Base-by-base conservation (phyloP, 2,888 invertebrate genomes). In the Amblyteles armatorius region DNA sequence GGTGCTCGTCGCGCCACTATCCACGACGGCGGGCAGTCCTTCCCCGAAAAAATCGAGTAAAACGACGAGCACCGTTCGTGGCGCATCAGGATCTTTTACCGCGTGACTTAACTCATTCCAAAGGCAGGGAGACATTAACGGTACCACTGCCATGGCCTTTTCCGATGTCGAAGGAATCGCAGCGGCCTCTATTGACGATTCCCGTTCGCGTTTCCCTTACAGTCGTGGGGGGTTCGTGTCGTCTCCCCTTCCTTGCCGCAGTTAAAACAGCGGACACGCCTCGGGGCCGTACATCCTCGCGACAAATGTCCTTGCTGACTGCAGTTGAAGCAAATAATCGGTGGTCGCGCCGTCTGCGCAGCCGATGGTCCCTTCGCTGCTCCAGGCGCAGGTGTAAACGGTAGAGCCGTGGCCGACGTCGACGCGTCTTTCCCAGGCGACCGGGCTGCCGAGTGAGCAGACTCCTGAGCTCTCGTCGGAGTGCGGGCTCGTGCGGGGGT, bases 241-340 rank as follows among this genome's bases (percentile, higher is more conserved):
- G 68, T 48, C 26, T 19, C 68, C 5, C 68, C 68, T 11, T 19
- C 19, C 13, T 68, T 68, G 13, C 40, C 44, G 11, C 68, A 68
- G 3, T 9, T 9, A 6, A 16, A 68, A 9, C 68, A 68, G 9
- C 67, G n/a, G 0, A 44, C 0, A 0, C 9, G 16, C 19, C 44
- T 13, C 7, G 67, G 40, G 0, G 67, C 67, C 7, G 19, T 16
- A 36, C 67, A 67, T 7, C 19, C 40, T 19, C 67, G 33, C 2
- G 13, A 19, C 2, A 40, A 2, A 67, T 67, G 67, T 9, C 67
- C 67, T 19, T 9, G 16, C 3, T 3, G 5, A 3, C 50, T 3
- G 13, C 63, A 63, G 1, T 63, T 63, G 0, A 13, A 63, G 16
- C 33, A 63, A 0, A 33, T 33, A 0, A 33, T 33, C 33, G 33